Evolutionary conservation across 2,888 invertebrate species (phyloP).

Genomic region (Catocala sponsa): DNA sequence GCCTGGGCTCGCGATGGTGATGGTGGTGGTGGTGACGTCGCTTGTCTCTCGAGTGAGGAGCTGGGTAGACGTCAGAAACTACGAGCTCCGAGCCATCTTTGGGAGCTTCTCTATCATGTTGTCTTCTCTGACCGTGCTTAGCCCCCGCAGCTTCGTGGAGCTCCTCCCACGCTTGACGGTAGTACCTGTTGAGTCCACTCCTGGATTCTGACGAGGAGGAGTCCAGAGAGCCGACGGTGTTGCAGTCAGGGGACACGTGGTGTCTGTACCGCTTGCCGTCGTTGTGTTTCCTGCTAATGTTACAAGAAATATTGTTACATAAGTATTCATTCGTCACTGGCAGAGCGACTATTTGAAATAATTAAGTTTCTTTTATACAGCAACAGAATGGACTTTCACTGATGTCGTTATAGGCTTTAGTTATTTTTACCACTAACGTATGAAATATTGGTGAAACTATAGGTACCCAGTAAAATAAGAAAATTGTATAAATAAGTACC

Average conservation of each 20-base stretch:
- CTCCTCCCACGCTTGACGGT: constrained; percentile 97
- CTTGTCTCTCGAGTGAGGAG: constrained; percentile 83
- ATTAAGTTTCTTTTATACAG: too few relatives aligned
- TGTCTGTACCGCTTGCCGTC: constrained; percentile 96
- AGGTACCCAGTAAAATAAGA: too few relatives aligned
- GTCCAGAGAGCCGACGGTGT: constrained; percentile 96
- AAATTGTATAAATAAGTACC: too few relatives aligned
- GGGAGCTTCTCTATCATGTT: constrained; percentile 86
- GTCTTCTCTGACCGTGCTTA: constrained; percentile 77
- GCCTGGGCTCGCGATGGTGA: constrained; percentile 90
- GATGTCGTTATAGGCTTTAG: too few relatives aligned
- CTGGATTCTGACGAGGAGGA: constrained; percentile 95
- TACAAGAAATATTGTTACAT: constrained; percentile 4
- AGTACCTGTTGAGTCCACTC: constrained; percentile 95
- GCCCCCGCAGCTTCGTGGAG: constrained; percentile 93
- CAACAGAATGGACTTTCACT: too few relatives aligned
- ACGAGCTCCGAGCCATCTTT: constrained; percentile 93
- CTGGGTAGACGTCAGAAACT: constrained; percentile 89
- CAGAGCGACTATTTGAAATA: background rate
- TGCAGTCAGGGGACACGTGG: constrained; percentile 96
- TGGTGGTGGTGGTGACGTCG: constrained; percentile 92
- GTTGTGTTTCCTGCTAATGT: constrained; percentile 82
- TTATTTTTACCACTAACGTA: too few relatives aligned
- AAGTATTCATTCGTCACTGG: constrained; percentile 2
- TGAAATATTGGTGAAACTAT: too few relatives aligned